Evolutionary conservation across 2,888 invertebrate genomes (phyloP).

Genomic region (Ichneumoninae sp.): DNA sequence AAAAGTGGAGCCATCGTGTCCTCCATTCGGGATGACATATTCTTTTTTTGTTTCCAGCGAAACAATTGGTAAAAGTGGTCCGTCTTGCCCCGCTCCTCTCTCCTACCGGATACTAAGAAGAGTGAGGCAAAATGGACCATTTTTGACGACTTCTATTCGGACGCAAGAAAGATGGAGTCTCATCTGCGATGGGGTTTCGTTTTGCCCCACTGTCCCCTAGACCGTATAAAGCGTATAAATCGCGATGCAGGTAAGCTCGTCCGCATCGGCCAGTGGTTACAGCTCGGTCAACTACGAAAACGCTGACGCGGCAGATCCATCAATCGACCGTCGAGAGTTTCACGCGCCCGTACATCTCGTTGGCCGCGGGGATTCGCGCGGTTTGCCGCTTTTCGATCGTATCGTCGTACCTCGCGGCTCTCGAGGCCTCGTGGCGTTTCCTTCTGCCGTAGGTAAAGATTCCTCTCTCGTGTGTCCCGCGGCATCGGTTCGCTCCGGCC

Average conservation of each 20-base stretch:
- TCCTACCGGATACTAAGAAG: too few relatives aligned
- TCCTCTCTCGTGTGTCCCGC: constrained; percentile 27
- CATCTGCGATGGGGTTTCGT: background rate
- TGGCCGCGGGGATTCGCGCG: constrained; percentile 8
- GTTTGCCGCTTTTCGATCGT: constrained; percentile 60
- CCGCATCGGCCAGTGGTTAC: constrained; percentile 39
- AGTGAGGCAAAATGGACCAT: background rate
- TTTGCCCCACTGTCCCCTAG: background rate
- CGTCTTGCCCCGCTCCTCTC: too few relatives aligned
- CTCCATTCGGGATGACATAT: too few relatives aligned
- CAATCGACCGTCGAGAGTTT: constrained; percentile 48
- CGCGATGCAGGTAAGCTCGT: constrained; percentile 54
- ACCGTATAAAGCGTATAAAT: constrained; percentile 32
- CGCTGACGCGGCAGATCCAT: constrained; percentile 52
- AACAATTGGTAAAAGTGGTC: too few relatives aligned
- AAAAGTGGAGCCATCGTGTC: too few relatives aligned
- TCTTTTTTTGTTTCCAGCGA: too few relatives aligned
- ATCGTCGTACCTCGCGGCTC: constrained; percentile 45
- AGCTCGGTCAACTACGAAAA: constrained; percentile 61
- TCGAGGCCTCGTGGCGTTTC: constrained; percentile 44
- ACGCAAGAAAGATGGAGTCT: background rate
- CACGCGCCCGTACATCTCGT: constrained; percentile 31
- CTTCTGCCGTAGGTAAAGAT: constrained; percentile 2
- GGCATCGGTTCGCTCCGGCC: background rate
- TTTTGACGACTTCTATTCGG: background rate